Evolutionary conservation across 2,888 invertebrate species (phyloP).

Genomic region (Amphipoea lucens): DNA sequence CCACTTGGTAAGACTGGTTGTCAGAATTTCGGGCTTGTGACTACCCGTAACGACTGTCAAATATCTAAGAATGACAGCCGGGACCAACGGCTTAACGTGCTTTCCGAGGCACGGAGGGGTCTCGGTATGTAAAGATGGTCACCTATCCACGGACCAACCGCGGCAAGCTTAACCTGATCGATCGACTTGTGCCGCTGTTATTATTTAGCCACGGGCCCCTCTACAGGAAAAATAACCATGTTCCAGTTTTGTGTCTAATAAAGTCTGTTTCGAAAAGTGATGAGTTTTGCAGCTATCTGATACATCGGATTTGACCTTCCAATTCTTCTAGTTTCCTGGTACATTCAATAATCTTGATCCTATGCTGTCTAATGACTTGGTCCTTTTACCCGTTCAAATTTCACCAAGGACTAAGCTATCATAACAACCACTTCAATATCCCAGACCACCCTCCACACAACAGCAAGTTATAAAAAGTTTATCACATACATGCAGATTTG

Average conservation of each 20-base stretch:
- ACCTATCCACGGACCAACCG: too few species aligned
- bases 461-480: constrained; percentile 50
- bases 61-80: too few species aligned
- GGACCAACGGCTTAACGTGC: too few species aligned
- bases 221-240: background rate
- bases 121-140: too few species aligned
- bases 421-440: constrained; percentile 1
- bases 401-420: constrained; percentile 7
- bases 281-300: background rate
- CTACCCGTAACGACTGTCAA: too few species aligned
- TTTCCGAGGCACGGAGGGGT: too few species aligned
- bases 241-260: background rate
- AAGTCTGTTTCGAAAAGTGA: background rate
- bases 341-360: background rate
- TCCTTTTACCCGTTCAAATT: background rate
- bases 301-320: background rate
- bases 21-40: too few species aligned
- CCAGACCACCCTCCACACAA: constrained; percentile 49
- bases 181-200: too few species aligned
- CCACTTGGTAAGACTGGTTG: too few species aligned
- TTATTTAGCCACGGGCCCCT: too few species aligned
- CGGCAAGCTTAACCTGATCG: too few species aligned
- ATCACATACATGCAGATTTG: constrained; percentile 46
- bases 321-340: background rate
- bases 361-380: background rate